phyloP scores from a whole-genome alignment of 2,113 vertebrate species.

The Asarcornis scutulata region DNA sequence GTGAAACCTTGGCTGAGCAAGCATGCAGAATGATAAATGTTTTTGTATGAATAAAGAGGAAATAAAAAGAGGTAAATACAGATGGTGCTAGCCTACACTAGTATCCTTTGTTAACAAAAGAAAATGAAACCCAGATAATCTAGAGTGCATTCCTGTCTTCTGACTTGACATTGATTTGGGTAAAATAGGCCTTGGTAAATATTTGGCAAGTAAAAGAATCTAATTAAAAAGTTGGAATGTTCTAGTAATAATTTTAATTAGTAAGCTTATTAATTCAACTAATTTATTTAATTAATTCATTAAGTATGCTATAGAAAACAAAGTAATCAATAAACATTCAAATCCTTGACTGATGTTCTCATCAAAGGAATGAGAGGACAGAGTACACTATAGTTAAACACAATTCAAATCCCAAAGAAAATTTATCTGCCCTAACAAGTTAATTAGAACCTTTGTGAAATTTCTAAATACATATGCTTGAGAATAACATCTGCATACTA shows the following conservation, averaged over 20 bases:
- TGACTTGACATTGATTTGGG: not conserved
- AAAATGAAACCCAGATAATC: not conserved
- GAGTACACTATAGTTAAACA: not conserved
- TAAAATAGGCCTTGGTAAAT: not conserved
- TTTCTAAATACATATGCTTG: not conserved
- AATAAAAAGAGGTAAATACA: not conserved
- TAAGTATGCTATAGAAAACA: not conserved
- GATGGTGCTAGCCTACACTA: accelerated
- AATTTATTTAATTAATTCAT: slow-evolving; percentile 22
- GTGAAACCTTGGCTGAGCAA: not conserved
- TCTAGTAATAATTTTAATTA: slow-evolving; percentile 16
- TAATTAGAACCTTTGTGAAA: not conserved
- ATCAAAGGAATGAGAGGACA: not conserved
- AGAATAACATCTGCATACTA: not conserved
- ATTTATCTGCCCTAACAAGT: not conserved
- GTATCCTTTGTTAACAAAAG: not conserved
- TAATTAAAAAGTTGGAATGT: not conserved
- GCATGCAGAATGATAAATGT: not conserved
- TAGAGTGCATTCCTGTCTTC: not conserved
- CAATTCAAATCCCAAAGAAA: not conserved
- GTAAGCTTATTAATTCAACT: not conserved
- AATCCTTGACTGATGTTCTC: not conserved
- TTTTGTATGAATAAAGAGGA: not conserved
- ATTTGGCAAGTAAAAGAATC: not conserved
- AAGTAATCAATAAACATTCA: slow-evolving; percentile 8